These are phyloP conservation scores for Eleginops maclovinus DNA, from an alignment of 2,113 vertebrate species.

Conservation along the genomic window DNA sequence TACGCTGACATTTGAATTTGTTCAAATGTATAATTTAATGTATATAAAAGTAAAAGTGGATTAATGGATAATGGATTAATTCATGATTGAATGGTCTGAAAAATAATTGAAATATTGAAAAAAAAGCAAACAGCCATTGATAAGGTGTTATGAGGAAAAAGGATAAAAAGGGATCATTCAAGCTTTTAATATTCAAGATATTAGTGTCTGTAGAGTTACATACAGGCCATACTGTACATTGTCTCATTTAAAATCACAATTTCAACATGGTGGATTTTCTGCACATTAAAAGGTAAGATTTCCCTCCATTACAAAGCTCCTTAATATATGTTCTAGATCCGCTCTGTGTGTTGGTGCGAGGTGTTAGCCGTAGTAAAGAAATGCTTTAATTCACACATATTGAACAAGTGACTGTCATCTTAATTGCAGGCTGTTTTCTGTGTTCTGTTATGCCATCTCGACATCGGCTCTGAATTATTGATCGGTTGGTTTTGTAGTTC, in stretches of 20 bases:
- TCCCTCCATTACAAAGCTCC: background rate
- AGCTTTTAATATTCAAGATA: background rate
- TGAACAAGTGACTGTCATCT: slow-evolving; percentile 56
- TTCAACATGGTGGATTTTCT: background rate
- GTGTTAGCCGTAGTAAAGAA: slow-evolving; percentile 1
- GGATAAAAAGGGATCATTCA: background rate
- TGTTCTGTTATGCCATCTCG: slow-evolving; percentile 64
- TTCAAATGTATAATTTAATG: too few species aligned
- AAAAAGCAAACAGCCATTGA: background rate
- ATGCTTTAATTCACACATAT: slow-evolving; percentile 28
- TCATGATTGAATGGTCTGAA: background rate
- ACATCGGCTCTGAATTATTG: slow-evolving; percentile 73
- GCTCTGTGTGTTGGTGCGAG: background rate
- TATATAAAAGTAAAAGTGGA: too few species aligned
- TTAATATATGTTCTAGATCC: background rate
- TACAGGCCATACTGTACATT: background rate
- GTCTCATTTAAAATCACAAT: background rate
- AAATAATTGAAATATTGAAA: background rate
- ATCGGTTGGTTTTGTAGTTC: slow-evolving; percentile 78
- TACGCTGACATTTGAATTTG: too few species aligned
- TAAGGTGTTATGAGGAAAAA: background rate
- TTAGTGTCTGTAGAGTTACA: background rate
- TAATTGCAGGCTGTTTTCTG: slow-evolving; percentile 57
- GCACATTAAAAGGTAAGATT: background rate
- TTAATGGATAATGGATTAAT: background rate